A percentile compares a stretch with the other conserved stretches of the same genome.
phyloP scores from a whole-genome alignment of 35 echinoderm and acorn worm species.

The Patiria miniata region DNA sequence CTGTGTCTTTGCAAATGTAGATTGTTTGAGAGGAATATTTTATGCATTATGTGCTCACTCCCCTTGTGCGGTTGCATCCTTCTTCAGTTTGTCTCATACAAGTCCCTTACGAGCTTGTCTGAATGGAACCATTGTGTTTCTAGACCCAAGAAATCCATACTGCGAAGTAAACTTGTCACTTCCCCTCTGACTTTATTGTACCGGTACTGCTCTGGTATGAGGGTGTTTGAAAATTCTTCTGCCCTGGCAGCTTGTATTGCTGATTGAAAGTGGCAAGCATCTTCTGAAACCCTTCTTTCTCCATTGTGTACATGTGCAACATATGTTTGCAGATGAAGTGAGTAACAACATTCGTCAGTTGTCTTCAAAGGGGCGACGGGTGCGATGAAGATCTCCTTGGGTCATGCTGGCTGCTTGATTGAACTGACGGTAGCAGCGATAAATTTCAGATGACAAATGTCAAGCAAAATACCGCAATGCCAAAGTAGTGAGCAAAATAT shows the following conservation, averaged over 20 bases:
- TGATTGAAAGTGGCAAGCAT: slow-evolving; percentile 27
- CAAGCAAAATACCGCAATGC: too few species aligned
- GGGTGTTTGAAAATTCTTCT: slow-evolving; percentile 40
- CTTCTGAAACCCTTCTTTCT: slow-evolving; percentile 29
- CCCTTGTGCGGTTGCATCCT: too few species aligned
- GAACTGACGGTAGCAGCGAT: too few species aligned
- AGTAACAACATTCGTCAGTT: slow-evolving; percentile 28
- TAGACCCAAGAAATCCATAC: slow-evolving; percentile 39
- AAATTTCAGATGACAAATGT: too few species aligned
- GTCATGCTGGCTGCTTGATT: too few species aligned
- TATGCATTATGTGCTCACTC: too few species aligned
- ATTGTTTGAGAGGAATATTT: too few species aligned
- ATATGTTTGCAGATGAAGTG: slow-evolving; percentile 33
- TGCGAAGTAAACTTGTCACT: not conserved
- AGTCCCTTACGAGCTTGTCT: too few species aligned
- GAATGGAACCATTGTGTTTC: slow-evolving; percentile 28
- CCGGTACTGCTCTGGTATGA: slow-evolving; percentile 26
- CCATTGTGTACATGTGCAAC: slow-evolving; percentile 26
- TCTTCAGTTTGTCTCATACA: too few species aligned
- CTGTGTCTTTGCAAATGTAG: too few species aligned
- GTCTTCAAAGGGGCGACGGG: slow-evolving; percentile 15
- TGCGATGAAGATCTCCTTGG: too few species aligned
- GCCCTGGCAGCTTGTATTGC: slow-evolving; percentile 25
- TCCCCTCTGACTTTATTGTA: slow-evolving; percentile 8
- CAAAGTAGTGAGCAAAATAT: too few species aligned